These are phyloP conservation scores for Varecia variegata DNA, from an alignment of 2,797 vertebrate genomes.

Conservation along the genomic window DNA sequence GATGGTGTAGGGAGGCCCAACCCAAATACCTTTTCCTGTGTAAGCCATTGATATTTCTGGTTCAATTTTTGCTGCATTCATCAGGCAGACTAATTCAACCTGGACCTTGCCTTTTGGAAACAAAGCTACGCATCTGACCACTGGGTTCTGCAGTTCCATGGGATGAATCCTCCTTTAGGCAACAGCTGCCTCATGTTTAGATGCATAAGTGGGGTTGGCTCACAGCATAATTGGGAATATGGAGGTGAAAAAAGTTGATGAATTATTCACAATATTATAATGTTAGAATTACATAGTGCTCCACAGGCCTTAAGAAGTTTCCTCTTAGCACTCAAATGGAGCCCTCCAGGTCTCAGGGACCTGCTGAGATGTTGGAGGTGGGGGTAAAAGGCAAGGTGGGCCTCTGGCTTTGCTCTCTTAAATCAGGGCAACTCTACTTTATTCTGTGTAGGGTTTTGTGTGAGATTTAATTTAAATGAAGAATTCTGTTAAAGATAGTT, in stretches of 20 bases:
- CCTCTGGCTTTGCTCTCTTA: neutral
- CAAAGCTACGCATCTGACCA: neutral
- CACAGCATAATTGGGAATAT: neutral
- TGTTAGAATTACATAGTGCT: neutral
- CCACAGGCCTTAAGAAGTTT: neutral
- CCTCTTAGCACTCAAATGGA: neutral
- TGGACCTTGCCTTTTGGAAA: neutral
- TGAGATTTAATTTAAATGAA: slow-evolving; percentile 49
- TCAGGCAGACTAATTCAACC: neutral
- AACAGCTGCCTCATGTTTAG: neutral
- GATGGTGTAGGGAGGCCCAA: neutral
- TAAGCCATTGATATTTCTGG: neutral
- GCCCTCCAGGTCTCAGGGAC: neutral
- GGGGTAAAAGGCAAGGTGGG: neutral
- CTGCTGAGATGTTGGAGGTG: neutral
- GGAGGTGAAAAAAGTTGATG: neutral
- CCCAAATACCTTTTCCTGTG: neutral
- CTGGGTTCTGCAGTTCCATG: neutral
- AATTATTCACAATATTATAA: neutral
- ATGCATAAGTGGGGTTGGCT: neutral
- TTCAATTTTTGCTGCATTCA: neutral
- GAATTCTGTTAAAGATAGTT: neutral
- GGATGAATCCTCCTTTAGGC: neutral
- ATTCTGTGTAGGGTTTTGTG: slow-evolving; percentile 22
- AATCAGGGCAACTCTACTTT: neutral